Conservation (phyloP, 1,140 invertebrate genomes). For the Cydia amplana region DNA sequence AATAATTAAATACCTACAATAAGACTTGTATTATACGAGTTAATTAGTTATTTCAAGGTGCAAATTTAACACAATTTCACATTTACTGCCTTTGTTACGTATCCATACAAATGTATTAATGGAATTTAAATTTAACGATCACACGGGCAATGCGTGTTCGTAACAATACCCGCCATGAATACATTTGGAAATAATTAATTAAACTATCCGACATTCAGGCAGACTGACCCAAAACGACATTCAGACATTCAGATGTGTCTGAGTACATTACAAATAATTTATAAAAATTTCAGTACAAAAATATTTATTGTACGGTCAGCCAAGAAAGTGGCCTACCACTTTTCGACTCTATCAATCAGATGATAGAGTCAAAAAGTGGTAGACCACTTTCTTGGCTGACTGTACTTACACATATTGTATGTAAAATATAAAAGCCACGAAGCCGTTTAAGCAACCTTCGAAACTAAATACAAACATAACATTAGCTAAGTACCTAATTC, state of each 20-base stretch:
- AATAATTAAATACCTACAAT: too few relatives aligned
- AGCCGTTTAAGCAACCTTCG: neutral
- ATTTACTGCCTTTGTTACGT: neutral
- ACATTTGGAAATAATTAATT: constrained; percentile 10
- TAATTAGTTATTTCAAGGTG: neutral
- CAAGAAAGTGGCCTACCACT: too few relatives aligned
- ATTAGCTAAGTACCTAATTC: neutral
- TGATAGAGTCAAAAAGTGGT: too few relatives aligned
- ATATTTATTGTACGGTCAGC: too few relatives aligned
- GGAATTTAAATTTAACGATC: neutral
- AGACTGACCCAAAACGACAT: neutral
- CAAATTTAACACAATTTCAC: too few relatives aligned
- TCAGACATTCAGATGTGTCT: neutral
- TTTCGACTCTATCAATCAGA: too few relatives aligned
- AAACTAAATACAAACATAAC: neutral
- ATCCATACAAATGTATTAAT: constrained; percentile 7
- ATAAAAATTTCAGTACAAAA: too few relatives aligned
- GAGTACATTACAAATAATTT: too few relatives aligned
- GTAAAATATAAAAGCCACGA: neutral
- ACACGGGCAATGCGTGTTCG: neutral
- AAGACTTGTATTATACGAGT: too few relatives aligned
- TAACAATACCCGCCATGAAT: constrained; percentile 9
- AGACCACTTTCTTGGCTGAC: too few relatives aligned
- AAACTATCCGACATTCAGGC: neutral
- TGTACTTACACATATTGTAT: too few relatives aligned